Conservation (phyloP, 2,888 invertebrate genomes). For the Lingula anatina region DNA sequence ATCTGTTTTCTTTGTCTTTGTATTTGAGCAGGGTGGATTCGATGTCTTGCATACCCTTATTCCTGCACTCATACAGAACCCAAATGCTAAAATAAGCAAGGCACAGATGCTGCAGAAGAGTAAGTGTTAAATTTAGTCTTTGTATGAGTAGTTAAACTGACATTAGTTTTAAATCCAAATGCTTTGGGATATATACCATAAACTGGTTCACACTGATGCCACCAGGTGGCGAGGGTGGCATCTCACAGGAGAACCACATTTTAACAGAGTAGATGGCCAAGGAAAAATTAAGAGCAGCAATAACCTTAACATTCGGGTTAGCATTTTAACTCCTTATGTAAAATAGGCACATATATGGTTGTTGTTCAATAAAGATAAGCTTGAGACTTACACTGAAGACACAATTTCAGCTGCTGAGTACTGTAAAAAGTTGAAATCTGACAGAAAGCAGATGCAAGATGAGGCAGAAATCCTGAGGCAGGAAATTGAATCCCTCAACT, state of each 20-base stretch:
- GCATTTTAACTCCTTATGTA: neutral
- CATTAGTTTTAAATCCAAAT: too few species aligned
- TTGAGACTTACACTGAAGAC: neutral
- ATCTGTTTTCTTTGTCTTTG: constrained; percentile 14
- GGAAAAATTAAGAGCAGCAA: too few species aligned
- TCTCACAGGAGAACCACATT: too few species aligned
- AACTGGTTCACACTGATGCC: too few species aligned
- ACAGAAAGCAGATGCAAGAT: constrained; percentile 79
- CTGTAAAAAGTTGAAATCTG: constrained; percentile 79
- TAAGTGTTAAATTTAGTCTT: constrained; percentile 14
- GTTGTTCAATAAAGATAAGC: neutral
- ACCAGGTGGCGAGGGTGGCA: too few species aligned
- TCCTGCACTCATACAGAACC: constrained; percentile 79
- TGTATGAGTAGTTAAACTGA: neutral
- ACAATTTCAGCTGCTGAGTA: constrained; percentile 68
- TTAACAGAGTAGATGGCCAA: too few species aligned
- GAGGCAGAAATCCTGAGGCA: constrained; percentile 82
- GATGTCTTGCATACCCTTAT: constrained; percentile 88
- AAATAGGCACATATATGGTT: neutral
- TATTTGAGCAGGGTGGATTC: constrained; percentile 73
- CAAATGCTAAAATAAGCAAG: constrained; percentile 77
- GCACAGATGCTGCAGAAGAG: constrained; percentile 96
- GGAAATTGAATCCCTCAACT: constrained; percentile 86
- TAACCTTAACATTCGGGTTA: too few species aligned
- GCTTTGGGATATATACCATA: too few species aligned